Evolutionary conservation across 2,113 vertebrate genomes (phyloP), one percentile per base, ranked within the genome.

Genomic region (Syngnathus scovelli): DNA sequence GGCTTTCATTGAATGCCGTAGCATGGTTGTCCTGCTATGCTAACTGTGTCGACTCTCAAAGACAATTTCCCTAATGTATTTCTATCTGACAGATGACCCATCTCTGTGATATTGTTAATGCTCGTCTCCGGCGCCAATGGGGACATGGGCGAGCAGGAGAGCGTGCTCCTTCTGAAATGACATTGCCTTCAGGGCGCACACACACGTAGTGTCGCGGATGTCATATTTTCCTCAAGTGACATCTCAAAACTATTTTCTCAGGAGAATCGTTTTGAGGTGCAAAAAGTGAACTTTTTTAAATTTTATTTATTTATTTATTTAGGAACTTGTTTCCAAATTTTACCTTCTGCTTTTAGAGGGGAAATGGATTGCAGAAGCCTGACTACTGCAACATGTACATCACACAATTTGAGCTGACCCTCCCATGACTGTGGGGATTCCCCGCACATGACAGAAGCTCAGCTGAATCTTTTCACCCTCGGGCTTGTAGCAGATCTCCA

Each of bases 31-130:
- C 67, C 82, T 65, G 71, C 83, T 41, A 66, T 16, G 21, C 78
- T 77, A 86, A 88, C 83, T 77, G 86, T 89, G 86, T 89, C 86
- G 84, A 85, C 78, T 86, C 85, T 81, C 81, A 86, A 79, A 87
- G 86, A 86, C 88, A 80, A 85, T 84, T 82, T 86, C 84, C 84
- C 83, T 85, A 83, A 88, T 85, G 85, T 78, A 81, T 83, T 33
- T 81, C 76, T 60, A 27, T 78, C 65, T 83, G 86, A 89, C 83
- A 80, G 84, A 85, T 87, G 85, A 84, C 83, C 84, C 80, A 81
- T 87, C 85, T 85, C 75, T 64, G 70, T 67, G 74, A 86, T 82
- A 83, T 85, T 81, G 60, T 75, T 78, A 72, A 67, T 39, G 61
- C 76, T 78, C 19, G 21, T 77, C 77, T 77, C 72, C 55, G 7